phyloP scores from a whole-genome alignment of 2,888 invertebrate genomes.

The Pherbina coryleti region DNA sequence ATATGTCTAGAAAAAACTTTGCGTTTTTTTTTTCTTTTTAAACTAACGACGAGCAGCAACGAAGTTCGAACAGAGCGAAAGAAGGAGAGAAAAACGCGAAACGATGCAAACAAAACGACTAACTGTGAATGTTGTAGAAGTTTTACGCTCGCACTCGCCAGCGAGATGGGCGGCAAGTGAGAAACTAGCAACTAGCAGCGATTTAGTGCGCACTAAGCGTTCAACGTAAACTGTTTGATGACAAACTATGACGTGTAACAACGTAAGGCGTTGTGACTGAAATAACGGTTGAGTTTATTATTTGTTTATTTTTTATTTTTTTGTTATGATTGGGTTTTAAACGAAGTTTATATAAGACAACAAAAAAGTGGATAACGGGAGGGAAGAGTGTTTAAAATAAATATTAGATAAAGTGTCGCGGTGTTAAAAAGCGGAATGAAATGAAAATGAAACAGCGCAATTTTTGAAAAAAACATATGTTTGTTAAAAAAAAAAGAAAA shows the following conservation, averaged over 20 bases:
- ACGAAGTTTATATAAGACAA: neutral
- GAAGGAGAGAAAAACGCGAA: neutral
- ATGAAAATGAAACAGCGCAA: neutral
- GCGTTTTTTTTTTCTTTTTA: neutral
- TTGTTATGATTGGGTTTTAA: neutral
- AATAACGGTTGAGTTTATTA: neutral
- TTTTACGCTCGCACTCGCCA: conserved; percentile 12
- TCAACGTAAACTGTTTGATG: conserved; percentile 34
- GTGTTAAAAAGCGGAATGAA: neutral
- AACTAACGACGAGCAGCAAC: conserved; percentile 3
- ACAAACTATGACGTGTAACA: neutral
- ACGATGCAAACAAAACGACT: neutral
- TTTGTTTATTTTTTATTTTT: neutral
- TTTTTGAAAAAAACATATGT: neutral
- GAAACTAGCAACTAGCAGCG: conserved; percentile 36
- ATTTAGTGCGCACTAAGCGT: conserved; percentile 36
- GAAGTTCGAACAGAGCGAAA: neutral
- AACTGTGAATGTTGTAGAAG: conserved; percentile 25
- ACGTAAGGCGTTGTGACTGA: neutral
- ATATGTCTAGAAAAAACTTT: neutral
- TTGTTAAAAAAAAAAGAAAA: neutral
- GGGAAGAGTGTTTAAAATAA: neutral
- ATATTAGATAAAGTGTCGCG: neutral
- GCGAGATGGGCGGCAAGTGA: conserved; percentile 15
- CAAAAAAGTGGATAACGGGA: too few species aligned